These are phyloP conservation scores for Scyliorhinus canicula DNA, from an alignment of 2,797 vertebrate genomes.

Conservation along the genomic window DNA sequence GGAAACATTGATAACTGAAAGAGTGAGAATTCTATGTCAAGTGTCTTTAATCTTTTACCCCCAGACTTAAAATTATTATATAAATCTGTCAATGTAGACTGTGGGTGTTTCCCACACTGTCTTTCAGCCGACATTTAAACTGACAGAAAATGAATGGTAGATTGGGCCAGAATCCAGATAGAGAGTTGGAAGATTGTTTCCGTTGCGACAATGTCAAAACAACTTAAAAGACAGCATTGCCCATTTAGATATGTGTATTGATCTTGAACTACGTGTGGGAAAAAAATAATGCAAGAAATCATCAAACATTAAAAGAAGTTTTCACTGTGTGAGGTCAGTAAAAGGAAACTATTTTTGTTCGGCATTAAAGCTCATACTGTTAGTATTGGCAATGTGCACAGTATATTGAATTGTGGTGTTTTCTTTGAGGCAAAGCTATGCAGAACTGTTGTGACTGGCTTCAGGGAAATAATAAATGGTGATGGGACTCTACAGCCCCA, in stretches of 20 bases:
- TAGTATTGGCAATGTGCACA: not conserved
- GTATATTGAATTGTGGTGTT: not conserved
- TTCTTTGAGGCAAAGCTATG: not conserved
- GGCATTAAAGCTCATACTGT: not conserved
- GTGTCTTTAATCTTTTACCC: not conserved
- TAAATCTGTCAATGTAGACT: not conserved
- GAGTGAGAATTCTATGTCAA: not conserved
- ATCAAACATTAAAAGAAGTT: not conserved
- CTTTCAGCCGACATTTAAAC: constrained; percentile 5
- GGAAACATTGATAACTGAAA: not conserved
- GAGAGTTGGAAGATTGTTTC: not conserved
- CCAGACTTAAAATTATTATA: not conserved
- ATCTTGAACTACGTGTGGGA: constrained; percentile 1
- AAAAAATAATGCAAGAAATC: not conserved
- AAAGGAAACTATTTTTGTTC: not conserved
- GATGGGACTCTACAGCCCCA: not conserved
- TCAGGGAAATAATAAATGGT: not conserved
- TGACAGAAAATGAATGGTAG: not conserved
- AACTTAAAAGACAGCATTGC: not conserved
- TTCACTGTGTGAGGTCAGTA: not conserved
- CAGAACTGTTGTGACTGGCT: not conserved
- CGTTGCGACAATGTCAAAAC: constrained; percentile 15
- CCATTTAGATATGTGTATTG: not conserved
- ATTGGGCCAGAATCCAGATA: not conserved
- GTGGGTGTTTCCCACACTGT: not conserved